Percentiles rank a stretch among this genome's conserved stretches.
These are phyloP conservation scores for Propithecus perrieri DNA, from an alignment of 2,797 vertebrate species.

Conservation along the genomic window DNA sequence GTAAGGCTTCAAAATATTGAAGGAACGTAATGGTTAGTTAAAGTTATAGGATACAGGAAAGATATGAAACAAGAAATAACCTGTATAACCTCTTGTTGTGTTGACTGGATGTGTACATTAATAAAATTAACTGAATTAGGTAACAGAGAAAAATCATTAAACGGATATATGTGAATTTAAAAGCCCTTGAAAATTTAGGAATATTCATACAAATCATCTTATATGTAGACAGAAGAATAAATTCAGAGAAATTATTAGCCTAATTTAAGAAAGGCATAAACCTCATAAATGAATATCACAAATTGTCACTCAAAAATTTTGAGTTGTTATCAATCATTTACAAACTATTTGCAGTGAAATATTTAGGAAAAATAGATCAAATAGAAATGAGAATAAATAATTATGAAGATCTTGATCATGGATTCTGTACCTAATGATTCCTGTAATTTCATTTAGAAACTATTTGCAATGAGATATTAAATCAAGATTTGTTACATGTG, in stretches of 20 bases:
- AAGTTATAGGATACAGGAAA: background rate
- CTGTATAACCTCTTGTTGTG: background rate
- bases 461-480: constrained; percentile 58
- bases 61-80: background rate
- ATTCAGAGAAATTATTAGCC: background rate
- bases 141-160: background rate
- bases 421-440: constrained; percentile 59
- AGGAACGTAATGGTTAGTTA: background rate
- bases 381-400: constrained; percentile 37
- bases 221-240: background rate
- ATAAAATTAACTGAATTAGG: background rate
- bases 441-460: constrained; percentile 70
- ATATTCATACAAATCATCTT: background rate
- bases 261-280: background rate
- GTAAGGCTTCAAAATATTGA: background rate
- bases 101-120: background rate
- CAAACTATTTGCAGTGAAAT: background rate
- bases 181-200: background rate
- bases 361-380: background rate
- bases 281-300: constrained; percentile 1
- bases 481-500: constrained; percentile 49
- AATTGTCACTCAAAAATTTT: background rate
- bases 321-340: background rate
- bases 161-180: background rate
- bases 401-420: constrained; percentile 29